Evolutionary conservation across 1,140 invertebrate genomes (phyloP).

Genomic region (Apis mellifera): Amel_HAv3.1 CM009934.2:10048501-10049000

Average conservation of each 20-base stretch:
- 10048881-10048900: slow-evolving; percentile 3
- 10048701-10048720: slow-evolving; percentile 76
- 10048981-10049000: not conserved
- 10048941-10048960: not conserved
- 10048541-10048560: slow-evolving; percentile 29
- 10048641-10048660: slow-evolving; percentile 20
- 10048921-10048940: not conserved
- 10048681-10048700: slow-evolving; percentile 61
- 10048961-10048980: not conserved
- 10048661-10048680: not conserved
- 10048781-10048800: slow-evolving; percentile 70
- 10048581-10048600: not conserved
- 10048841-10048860: slow-evolving; percentile 48
- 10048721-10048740: slow-evolving; percentile 79
- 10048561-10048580: too few species aligned
- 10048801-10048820: slow-evolving; percentile 76
- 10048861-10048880: slow-evolving; percentile 42
- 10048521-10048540: slow-evolving; percentile 8
- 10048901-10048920: not conserved
- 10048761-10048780: slow-evolving; percentile 78
- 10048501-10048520: slow-evolving; percentile 33
- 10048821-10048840: slow-evolving; percentile 66
- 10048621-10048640: slow-evolving; percentile 35
- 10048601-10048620: too few species aligned
- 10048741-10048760: slow-evolving; percentile 78